Conservation (phyloP, 2,797 vertebrate species). For the Hemitrygon akajei region DNA sequence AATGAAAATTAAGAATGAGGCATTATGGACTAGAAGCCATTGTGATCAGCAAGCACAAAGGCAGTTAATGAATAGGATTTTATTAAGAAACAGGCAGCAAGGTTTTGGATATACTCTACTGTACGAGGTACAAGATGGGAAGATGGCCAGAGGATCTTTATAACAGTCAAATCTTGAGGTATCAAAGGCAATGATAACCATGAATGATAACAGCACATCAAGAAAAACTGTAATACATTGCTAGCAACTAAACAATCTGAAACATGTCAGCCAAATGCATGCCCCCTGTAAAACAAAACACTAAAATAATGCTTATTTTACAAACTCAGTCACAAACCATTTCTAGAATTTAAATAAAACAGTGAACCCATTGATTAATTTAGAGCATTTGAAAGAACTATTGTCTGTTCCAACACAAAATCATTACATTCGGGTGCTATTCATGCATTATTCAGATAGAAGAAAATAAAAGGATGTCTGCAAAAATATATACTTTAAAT, state of each 20-base stretch:
- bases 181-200: not conserved
- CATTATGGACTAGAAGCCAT: too few species aligned
- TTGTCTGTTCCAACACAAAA: not conserved
- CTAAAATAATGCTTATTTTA: not conserved
- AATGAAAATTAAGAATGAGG: too few species aligned
- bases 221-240: not conserved
- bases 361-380: not conserved
- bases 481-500: not conserved
- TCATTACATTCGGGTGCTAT: not conserved
- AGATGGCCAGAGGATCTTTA: too few species aligned
- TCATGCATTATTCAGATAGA: not conserved
- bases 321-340: not conserved
- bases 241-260: not conserved
- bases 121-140: too few species aligned
- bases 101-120: too few species aligned
- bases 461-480: not conserved
- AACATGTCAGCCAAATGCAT: not conserved
- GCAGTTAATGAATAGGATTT: too few species aligned
- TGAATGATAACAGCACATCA: not conserved
- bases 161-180: too few species aligned
- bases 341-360: not conserved
- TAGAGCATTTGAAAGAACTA: not conserved
- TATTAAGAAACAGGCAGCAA: too few species aligned
- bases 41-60: too few species aligned
- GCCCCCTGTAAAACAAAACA: not conserved